Base-by-base conservation (phyloP, 2,797 vertebrate species). In the Simalia tracyae region DNA sequence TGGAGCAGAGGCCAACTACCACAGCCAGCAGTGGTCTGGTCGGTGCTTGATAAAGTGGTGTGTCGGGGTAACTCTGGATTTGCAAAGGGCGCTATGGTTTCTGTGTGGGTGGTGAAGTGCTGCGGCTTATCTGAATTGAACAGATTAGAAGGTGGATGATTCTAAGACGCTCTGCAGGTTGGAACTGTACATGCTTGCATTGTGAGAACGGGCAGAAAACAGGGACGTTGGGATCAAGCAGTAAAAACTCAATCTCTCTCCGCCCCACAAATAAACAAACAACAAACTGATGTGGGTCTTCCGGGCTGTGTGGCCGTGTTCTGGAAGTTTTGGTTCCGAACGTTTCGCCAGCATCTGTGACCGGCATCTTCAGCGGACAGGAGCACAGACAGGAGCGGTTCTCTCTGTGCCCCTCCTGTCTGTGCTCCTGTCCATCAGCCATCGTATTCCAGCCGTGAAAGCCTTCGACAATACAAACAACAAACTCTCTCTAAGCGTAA, bases 1-100 rank as follows among this genome's bases (percentile, higher is more conserved):
- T 97, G 93, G 97, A 97, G 87, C 93, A 95, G 93, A 94, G 95
- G 94, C 84, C 96, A 95, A 96, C 93, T 95, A 96, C 97, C 91
- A 95, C 92, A 86, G 57, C 91, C 93, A 92, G 64, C 64, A 93
- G 90, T 50, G 64, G 59, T 90, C 91, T 90, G 89, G 90, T 64
- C 89, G 56, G 87, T 92, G 64, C n/a, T 63, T 85, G 93, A 95
- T 95, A 97, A 95, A 89, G 96, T 95, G 95, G 50, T 87, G 57
- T 90, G 93, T 15, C 9, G 60, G 72, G 63, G 86, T 91, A 94
- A 93, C 91, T 95, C 91, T 91, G 96, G 97, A 96, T 95, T 95
- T 90, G 96, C 96, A 91, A 92, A 95, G 93, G 96, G 94, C 92
- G 56, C 95, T 96, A 93, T 93, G 93, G 96, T 97, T 94, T 97